These are phyloP conservation scores for Drosophila hamatofila DNA, from an alignment of 2,888 invertebrate genomes.

Conservation along the genomic window DNA sequence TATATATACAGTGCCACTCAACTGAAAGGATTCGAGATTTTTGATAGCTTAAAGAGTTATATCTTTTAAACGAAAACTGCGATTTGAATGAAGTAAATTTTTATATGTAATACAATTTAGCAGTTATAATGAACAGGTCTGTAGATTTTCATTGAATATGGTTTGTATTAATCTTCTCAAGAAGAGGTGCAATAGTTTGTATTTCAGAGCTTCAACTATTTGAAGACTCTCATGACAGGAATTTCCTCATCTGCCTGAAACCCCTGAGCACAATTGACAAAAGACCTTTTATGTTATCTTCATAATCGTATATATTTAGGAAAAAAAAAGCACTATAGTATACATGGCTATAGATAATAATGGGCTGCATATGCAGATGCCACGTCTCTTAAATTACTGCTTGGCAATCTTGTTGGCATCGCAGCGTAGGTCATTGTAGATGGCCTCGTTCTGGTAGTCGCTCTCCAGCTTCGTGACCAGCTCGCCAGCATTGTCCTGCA, in stretches of 20 bases:
- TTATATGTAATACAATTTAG: no score
- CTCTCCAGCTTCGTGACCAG: slow-evolving; percentile 78
- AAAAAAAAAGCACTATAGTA: slow-evolving; percentile 15
- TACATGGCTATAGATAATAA: slow-evolving; percentile 25
- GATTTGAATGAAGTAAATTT: no score
- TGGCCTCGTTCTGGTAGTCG: slow-evolving; percentile 75
- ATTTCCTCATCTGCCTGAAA: no score
- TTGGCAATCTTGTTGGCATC: slow-evolving; percentile 72
- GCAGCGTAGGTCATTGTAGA: slow-evolving; percentile 80
- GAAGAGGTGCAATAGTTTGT: no score
- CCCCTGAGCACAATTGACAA: neutral
- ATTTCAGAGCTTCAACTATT: neutral
- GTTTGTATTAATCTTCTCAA: no score
- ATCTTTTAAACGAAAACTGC: no score
- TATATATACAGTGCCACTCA: no score
- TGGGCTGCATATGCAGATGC: slow-evolving; percentile 1
- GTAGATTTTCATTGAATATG: no score
- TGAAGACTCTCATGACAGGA: no score
- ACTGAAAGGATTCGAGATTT: no score
- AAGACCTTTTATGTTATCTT: neutral
- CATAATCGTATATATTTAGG: slow-evolving; percentile 29
- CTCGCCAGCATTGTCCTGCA: slow-evolving; percentile 80
- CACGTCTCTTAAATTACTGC: slow-evolving; percentile 36
- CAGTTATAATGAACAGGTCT: no score
- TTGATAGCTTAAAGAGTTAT: no score